Percentiles rank a stretch among this genome's conserved stretches.
phyloP scores from a whole-genome alignment of 2,113 vertebrate genomes.

The Oreochromis aureus region DNA sequence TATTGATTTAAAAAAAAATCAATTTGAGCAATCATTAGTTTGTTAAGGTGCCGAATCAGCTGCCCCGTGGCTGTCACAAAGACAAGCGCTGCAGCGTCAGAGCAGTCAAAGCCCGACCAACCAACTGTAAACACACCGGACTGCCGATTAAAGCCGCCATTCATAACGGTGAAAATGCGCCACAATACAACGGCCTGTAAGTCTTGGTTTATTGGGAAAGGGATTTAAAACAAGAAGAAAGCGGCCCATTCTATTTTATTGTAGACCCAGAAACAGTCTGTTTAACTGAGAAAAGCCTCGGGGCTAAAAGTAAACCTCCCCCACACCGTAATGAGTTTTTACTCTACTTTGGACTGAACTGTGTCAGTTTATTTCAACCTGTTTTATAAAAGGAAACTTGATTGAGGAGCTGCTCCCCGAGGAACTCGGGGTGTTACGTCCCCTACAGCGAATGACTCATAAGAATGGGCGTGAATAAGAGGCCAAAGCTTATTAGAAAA shows the following conservation, averaged over 20 bases:
- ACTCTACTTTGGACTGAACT: slow-evolving; percentile 37
- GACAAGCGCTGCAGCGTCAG: neutral
- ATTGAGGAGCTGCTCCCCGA: slow-evolving; percentile 41
- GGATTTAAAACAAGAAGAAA: slow-evolving; percentile 16
- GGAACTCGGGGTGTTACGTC: slow-evolving; percentile 2
- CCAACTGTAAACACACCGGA: slow-evolving; percentile 4
- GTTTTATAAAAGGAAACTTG: slow-evolving; percentile 63
- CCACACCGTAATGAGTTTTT: slow-evolving; percentile 50
- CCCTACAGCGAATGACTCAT: slow-evolving; percentile 34
- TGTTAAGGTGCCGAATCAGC: neutral
- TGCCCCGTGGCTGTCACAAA: neutral
- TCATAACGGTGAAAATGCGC: slow-evolving; percentile 1
- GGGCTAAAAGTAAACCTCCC: slow-evolving; percentile 16
- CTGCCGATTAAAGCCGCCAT: slow-evolving; percentile 13
- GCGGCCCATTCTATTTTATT: neutral
- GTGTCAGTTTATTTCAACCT: slow-evolving; percentile 48
- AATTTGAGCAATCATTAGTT: slow-evolving; percentile 8
- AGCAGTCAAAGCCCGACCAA: neutral
- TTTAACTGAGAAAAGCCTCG: slow-evolving; percentile 15
- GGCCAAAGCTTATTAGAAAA: slow-evolving; percentile 50
- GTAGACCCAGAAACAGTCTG: neutral
- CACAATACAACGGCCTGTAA: neutral
- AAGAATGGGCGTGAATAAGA: slow-evolving; percentile 22
- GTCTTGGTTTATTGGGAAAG: neutral
- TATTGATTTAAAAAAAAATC: slow-evolving; percentile 7